Evolutionary conservation across 2,888 invertebrate genomes (phyloP).

Genomic region (Siphonodentalium dalli): DNA sequence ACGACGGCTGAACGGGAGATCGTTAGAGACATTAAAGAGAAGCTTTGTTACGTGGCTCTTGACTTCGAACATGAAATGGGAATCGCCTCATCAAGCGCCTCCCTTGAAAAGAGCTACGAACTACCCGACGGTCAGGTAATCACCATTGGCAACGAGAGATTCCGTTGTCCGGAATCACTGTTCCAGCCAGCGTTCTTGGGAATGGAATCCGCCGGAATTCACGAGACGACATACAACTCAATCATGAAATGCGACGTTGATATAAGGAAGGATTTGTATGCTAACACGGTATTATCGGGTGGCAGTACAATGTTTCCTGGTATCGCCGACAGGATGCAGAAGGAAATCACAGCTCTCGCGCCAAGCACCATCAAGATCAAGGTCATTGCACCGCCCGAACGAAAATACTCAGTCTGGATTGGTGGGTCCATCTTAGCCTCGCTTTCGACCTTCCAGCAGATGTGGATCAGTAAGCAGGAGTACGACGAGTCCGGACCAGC

Average conservation of each 20-base stretch:
- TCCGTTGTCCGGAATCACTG: conserved; percentile 59
- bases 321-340: conserved; percentile 35
- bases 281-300: conserved; percentile 79
- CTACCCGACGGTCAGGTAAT: no score
- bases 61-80: no score
- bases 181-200: conserved; percentile 64
- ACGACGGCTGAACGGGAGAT: no score
- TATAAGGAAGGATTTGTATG: conserved; percentile 49
- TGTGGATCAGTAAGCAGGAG: conserved; percentile 58
- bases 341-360: conserved; percentile 28
- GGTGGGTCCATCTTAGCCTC: conserved; percentile 96
- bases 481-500: conserved; percentile 59
- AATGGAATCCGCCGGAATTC: conserved; percentile 39
- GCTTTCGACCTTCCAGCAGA: conserved; percentile 59
- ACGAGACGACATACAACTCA: conserved; percentile 40
- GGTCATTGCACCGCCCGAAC: conserved; percentile 38
- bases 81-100: no score
- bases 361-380: conserved; percentile 33
- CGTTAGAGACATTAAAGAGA: no score
- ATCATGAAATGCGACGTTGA: conserved; percentile 56
- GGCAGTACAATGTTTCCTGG: conserved; percentile 96
- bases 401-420: conserved; percentile 98
- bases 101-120: no score
- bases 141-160: no score
- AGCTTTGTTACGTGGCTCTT: no score